Evolutionary conservation across 2,888 invertebrate genomes (phyloP), one percentile per base, ranked within the genome.

Genomic region (Apodemia zela): DNA sequence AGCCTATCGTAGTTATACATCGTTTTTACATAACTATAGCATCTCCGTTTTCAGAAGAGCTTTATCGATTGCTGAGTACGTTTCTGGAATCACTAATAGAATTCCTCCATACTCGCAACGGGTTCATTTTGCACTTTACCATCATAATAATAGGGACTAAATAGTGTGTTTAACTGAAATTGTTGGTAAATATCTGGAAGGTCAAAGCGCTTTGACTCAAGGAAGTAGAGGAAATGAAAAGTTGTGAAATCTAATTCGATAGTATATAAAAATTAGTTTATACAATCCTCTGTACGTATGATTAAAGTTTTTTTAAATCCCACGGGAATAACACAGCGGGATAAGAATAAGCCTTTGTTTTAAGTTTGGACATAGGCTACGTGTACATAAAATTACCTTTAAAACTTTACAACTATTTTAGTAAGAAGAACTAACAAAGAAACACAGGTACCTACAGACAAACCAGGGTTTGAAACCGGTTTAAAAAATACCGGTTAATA

Each of bases 61-160:
- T 71, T 72, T 78, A 87, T 87, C 86, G 87, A 87, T 87, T 80
- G 74, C 64, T 66, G 69, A 65, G 67, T 73, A 85, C 85, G 85
- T 71, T 42, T 29, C 57, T 63, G 68, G 87, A 78, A 87, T 87
- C 79, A 76, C 51, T 76, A 86, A 83, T 82, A 61, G 61, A 58
- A 64, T 63, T 68, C 42, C 15, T 15, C 42, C 15, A 15, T 42
- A 15, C 61, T 57, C 64, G 54, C 60, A 57, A 57, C 57, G 6
- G 11, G 0, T 1, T 60, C 61, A 35, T 57, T 62, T n/a, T 68
- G 60, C 60, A 63, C 69, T 68, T 68, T 77, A 72, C 60, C 0
- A 0, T 0, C 0, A 11, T 0, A 0, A 33, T 0, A 0, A 63
- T 75, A 76, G 66, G 66, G 68, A 33, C 66, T 54, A 42, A 63